A percentile compares a stretch with the other conserved stretches of the same genome.
Conservation (phyloP, 1,140 invertebrate genomes). For the Drosophila gunungcola region DNA sequence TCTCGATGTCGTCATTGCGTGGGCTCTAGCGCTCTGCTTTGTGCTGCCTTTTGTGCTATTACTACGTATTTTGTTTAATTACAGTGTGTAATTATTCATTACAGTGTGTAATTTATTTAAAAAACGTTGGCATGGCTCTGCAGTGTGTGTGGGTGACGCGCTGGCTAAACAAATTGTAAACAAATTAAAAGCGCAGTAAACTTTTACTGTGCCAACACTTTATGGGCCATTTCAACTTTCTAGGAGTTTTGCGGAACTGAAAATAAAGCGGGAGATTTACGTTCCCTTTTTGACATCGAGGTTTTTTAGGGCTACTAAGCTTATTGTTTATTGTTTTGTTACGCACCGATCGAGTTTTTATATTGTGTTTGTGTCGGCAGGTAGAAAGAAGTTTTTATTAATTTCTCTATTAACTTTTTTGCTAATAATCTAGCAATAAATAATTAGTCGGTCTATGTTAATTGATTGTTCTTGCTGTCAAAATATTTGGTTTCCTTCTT, state of each 20-base stretch:
- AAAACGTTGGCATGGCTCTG: not conserved
- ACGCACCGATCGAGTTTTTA: not conserved
- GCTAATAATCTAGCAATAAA: not conserved
- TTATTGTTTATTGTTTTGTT: conserved; percentile 2
- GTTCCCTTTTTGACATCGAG: not conserved
- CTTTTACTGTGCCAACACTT: not conserved
- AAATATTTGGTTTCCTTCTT: conserved; percentile 2
- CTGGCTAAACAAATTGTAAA: conserved; percentile 33
- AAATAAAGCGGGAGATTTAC: conserved; percentile 2
- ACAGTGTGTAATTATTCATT: conserved; percentile 66
- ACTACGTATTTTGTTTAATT: conserved; percentile 63
- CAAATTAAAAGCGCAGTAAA: conserved; percentile 35
- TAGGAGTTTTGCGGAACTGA: conserved; percentile 8
- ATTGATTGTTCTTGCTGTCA: conserved; percentile 9
- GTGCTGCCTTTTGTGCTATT: conserved; percentile 52
- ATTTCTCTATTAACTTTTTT: conserved; percentile 1
- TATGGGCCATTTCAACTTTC: conserved; percentile 29
- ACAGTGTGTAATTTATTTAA: conserved; percentile 42
- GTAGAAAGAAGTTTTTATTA: not conserved
- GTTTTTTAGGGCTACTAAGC: not conserved
- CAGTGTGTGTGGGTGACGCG: conserved; percentile 24
- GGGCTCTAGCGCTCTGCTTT: conserved; percentile 54
- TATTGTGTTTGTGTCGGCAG: not conserved
- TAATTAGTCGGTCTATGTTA: conserved; percentile 17
- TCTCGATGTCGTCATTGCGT: conserved; percentile 64